Percentiles rank a stretch among this genome's conserved stretches.
These are phyloP conservation scores for Euura lappo DNA, from an alignment of 1,140 invertebrate species.

Conservation along the genomic window DNA sequence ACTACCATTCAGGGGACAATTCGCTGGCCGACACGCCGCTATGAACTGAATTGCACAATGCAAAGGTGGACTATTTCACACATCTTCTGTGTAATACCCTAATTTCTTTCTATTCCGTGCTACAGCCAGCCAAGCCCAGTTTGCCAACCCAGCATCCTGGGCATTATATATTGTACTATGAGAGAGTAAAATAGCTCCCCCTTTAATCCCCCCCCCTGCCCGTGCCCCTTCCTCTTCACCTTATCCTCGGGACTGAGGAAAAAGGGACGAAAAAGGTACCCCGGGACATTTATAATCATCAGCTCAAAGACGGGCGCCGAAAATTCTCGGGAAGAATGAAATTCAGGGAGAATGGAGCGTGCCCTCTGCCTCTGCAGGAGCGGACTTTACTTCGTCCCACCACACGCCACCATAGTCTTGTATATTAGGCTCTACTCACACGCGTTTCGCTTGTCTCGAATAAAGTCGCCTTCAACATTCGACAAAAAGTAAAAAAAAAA, in stretches of 20 bases:
- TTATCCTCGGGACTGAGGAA: neutral
- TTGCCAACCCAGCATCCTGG: neutral
- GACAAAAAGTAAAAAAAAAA: no score
- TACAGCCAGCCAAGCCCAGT: no score
- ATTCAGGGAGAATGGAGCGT: neutral
- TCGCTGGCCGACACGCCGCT: neutral
- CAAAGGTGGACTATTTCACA: conserved; percentile 4
- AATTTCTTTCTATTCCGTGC: neutral
- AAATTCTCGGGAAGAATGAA: neutral
- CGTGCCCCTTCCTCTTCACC: neutral
- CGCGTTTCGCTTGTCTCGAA: no score
- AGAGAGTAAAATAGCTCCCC: neutral
- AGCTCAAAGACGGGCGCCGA: conserved; percentile 6
- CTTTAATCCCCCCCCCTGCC: neutral
- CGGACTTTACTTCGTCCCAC: neutral
- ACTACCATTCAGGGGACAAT: neutral
- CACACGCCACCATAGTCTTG: neutral
- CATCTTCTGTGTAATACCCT: conserved; percentile 5
- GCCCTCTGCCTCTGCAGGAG: neutral
- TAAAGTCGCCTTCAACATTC: no score
- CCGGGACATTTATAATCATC: conserved; percentile 7
- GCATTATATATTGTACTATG: neutral
- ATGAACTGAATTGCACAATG: conserved; percentile 7
- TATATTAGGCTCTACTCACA: neutral
- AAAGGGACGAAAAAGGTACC: conserved; percentile 3